These are phyloP conservation scores for Tychaedon coryphoeus DNA, from an alignment of 2,113 vertebrate genomes.

Conservation along the genomic window DNA sequence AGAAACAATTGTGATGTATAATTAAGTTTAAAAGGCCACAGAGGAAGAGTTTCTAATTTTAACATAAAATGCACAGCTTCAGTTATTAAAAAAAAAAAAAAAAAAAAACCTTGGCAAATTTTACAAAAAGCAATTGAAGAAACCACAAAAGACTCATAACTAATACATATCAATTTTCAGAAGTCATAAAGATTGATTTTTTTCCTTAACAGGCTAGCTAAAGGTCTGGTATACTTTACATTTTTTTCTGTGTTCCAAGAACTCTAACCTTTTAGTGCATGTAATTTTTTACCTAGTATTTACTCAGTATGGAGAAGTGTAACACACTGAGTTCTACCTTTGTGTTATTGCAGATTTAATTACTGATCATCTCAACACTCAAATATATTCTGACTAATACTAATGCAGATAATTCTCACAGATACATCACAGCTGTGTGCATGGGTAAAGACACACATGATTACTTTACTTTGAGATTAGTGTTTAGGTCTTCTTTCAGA, in stretches of 20 bases:
- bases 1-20: constrained; percentile 58
- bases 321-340: not conserved
- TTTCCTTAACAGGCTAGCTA: not conserved
- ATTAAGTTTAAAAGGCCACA: constrained; percentile 61
- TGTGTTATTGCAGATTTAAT: not conserved
- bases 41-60: constrained; percentile 57
- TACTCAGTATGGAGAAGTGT: not conserved
- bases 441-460: not conserved
- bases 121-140: constrained; percentile 25
- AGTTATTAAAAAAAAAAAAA: not conserved
- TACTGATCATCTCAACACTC: not conserved
- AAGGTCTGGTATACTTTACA: not conserved
- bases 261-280: not conserved
- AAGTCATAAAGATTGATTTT: not conserved
- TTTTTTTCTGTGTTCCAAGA: not conserved
- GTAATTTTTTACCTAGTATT: not conserved
- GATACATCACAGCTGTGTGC: not conserved
- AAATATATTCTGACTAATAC: not conserved
- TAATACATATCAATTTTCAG: constrained; percentile 4
- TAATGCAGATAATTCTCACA: not conserved
- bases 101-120: not conserved
- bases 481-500: not conserved
- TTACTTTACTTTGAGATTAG: not conserved
- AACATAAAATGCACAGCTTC: constrained; percentile 27
- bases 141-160: not conserved